Base-by-base conservation (phyloP, 1,140 invertebrate species). In the Pseudomyrmex cubaensis region DNA sequence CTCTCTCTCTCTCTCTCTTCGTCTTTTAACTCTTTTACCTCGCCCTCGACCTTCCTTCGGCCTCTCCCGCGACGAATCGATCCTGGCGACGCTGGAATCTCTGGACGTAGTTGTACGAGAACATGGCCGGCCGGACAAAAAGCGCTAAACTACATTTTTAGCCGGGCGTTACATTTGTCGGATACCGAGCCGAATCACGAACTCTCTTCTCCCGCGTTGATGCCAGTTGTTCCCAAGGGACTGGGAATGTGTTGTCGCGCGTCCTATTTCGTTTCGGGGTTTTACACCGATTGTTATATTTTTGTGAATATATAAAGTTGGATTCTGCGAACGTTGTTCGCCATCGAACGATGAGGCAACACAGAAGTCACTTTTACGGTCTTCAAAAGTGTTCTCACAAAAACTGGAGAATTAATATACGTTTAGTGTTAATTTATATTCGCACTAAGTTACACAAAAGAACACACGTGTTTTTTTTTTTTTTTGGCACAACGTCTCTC, bases 111-210 rank as follows among this genome's bases (percentile, higher is more conserved):
- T 82, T 88, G 84, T 86, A 88, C 56, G 75, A 52, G 75, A 44
- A 72, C 64, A 59, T 62, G 9, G 22, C 54, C 57, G 64, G 46
- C 10, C 50, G 57, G 20, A 63, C 75, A 85, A 91, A 89, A 90
- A 90, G 84, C 69, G 56, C 57, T 86, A 86, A 90, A 87, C 85
- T 82, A 90, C 84, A 73, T 90, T 91, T 91, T 90, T 91, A 85
- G 61, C 25, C 44, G 74, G 64, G 66, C 77, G 85, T 91, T 91
- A 90, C 90, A 91, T 91, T 91, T 91, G 90, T 91, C 84, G 89
- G 87, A 90, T 91, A 90, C 84, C 87, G 17, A 73, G 15, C 54
- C 54, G 10, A 62, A 48, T 69, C 44, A 35, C 72, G 52, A 61
- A 87, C 17, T 35, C 25, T 78, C 2, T 52, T 66, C 20, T 48